Base-by-base conservation (phyloP, 2,113 vertebrate genomes). In the Coregonus clupeaformis region DNA sequence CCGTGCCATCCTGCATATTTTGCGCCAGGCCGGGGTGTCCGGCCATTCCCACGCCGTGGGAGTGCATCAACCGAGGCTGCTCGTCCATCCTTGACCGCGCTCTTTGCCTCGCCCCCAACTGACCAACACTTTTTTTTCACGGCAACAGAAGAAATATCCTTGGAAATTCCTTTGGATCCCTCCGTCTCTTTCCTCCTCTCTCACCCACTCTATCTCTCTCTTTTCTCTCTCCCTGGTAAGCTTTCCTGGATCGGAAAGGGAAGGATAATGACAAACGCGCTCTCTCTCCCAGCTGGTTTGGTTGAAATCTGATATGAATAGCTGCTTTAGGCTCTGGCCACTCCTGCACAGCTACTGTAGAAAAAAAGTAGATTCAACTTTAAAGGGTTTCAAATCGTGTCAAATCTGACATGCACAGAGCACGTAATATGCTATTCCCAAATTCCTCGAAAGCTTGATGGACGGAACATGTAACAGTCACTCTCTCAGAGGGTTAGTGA, bases 21-120 rank as follows among this genome's bases (percentile, higher is more conserved):
- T 96, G 96, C 94, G 96, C 93, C 94, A 98, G 95, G 93, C 97
- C 97, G 85, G 97, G 96, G 94, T 98, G 97, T 88, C 94, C 96
- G 80, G 95, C 95, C 96, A 98, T 97, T 85, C 96, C 96, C 91
- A 97, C 96, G 89, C 95, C 96, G 90, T 97, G 96, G 88, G 96
- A 95, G 91, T 98, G 97, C 96, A 98, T 97, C 93, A 98, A 91
- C 91, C 97, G 91, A 83, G 97, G 94, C 95, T 98, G 96, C 82
- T 98, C 96, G 91, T 98, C 96, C 97, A 98, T 97, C 93, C 87
- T 93, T 91, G 91, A 85, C 85, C 92, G 85, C 88, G 88, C 86
- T 89, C 82, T 80, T 71, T 72, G 84, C 87, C 84, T 86, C 82
- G 87, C 88, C 90, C 90, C 90, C 92, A 90, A 92, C 89, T 92